Evolutionary conservation across 2,113 vertebrate genomes (phyloP), one percentile per base, ranked within the genome.

Genomic region (western clawed frog (Xenopus tropicalis)): DNA sequence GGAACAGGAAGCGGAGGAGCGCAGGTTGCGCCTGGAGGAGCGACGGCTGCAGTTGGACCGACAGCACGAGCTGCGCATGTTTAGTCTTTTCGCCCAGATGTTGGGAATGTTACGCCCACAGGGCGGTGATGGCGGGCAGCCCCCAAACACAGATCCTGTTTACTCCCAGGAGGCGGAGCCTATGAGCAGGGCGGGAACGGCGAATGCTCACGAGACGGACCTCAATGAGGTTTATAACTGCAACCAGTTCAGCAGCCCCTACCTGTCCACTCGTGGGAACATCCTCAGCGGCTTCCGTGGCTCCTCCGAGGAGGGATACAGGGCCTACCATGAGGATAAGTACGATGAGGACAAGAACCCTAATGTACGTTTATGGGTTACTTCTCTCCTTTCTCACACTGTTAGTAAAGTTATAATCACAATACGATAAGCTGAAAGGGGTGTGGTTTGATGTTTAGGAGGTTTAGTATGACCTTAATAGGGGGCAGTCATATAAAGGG

Each of bases 251-350:
- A 57, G 68, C 37, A 93, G 86, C 24, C 61, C 43, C 1, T 89
- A 89, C 80, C 91, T 98, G 66, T 98, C 95, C 10, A 82, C 71
- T n/a, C 89, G 92, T 0, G 96, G 95, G 22, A 90, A 90, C 67
- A 77, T 80, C 17, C 86, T 93, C 79, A 83, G 14, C 11, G 48
- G 86, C 23, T 87, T 88, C 16, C 78, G 78, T 58, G 83, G 82
- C 22, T 82, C 90, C 43, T 83, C 87, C 0, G 91, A 94, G 79
- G 88, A 91, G 71, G 91, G 90, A 46, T 95, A 80, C 69, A 16
- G n/a, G 8, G 82, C 85, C 48, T 96, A 95, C 78, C 83, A 79
- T 0, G 72, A 56, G 16, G 87, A 98, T 85, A 93, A 85, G 78
- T 85, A 93, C 25, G 90, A 96, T 7, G 81, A 91, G 69, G 86